phyloP scores from a whole-genome alignment of 2,888 invertebrate species.

The Ametastegia equiseti region DNA sequence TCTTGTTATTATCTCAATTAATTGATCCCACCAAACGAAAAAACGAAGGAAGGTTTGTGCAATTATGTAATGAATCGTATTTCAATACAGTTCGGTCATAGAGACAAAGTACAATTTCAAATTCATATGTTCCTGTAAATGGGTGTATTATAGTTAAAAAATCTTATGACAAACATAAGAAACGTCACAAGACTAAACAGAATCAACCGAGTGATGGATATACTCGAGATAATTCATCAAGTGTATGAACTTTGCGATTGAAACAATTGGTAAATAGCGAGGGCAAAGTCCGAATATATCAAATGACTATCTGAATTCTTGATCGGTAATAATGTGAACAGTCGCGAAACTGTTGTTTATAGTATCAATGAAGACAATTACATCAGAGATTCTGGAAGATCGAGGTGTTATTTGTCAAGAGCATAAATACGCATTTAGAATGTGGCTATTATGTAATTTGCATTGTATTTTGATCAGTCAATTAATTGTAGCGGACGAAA shows the following conservation, averaged over 20 bases:
- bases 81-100: too few species aligned
- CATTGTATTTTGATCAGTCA: constrained; percentile 6
- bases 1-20: too few species aligned
- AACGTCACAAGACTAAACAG: neutral
- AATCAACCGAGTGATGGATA: neutral
- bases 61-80: too few species aligned
- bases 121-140: neutral
- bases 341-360: neutral
- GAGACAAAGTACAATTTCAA: too few species aligned
- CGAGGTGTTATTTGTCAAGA: neutral
- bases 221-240: neutral
- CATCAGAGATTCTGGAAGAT: neutral
- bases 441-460: neutral
- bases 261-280: neutral
- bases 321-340: neutral
- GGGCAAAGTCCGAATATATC: constrained; percentile 20
- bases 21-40: too few species aligned
- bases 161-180: neutral
- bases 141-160: neutral
- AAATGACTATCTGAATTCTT: neutral
- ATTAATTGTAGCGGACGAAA: neutral
- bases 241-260: constrained; percentile 10
- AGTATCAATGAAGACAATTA: too few species aligned
- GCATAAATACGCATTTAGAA: too few species aligned
- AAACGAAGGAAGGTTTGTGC: neutral